Evolutionary conservation across 2,888 invertebrate genomes (phyloP).

Genomic region (Anticlea derivata): DNA sequence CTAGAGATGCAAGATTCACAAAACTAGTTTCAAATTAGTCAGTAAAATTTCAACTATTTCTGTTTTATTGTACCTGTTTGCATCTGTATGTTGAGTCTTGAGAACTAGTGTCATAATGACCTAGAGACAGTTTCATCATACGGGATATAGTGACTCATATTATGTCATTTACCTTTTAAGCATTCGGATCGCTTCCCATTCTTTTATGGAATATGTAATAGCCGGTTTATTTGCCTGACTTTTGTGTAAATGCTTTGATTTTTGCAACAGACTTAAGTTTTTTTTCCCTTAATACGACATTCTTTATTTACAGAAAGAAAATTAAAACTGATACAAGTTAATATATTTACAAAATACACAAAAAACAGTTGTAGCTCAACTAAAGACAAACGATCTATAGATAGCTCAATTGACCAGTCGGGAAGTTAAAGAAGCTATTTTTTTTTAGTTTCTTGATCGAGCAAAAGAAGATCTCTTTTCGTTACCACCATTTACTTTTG

Average conservation of each 20-base stretch:
- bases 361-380: too few relatives aligned
- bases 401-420: too few relatives aligned
- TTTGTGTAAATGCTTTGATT: not conserved
- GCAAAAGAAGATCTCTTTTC: too few relatives aligned
- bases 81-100: not conserved
- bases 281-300: too few relatives aligned
- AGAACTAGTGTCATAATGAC: constrained; percentile 14
- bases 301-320: too few relatives aligned
- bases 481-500: too few relatives aligned
- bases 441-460: too few relatives aligned
- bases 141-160: constrained; percentile 21
- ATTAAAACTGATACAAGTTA: too few relatives aligned
- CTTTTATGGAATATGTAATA: constrained; percentile 12
- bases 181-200: constrained; percentile 10
- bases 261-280: not conserved
- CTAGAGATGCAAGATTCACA: not conserved
- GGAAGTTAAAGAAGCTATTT: too few relatives aligned
- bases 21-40: constrained; percentile 13
- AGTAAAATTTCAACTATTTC: constrained; percentile 14
- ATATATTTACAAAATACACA: too few relatives aligned
- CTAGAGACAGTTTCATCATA: constrained; percentile 18
- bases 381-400: too few relatives aligned
- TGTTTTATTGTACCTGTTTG: constrained; percentile 11
- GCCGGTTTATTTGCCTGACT: constrained; percentile 9
- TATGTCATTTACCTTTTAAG: constrained; percentile 19